Conservation (phyloP, 2,888 invertebrate genomes). For the Diarsia mendica region DNA sequence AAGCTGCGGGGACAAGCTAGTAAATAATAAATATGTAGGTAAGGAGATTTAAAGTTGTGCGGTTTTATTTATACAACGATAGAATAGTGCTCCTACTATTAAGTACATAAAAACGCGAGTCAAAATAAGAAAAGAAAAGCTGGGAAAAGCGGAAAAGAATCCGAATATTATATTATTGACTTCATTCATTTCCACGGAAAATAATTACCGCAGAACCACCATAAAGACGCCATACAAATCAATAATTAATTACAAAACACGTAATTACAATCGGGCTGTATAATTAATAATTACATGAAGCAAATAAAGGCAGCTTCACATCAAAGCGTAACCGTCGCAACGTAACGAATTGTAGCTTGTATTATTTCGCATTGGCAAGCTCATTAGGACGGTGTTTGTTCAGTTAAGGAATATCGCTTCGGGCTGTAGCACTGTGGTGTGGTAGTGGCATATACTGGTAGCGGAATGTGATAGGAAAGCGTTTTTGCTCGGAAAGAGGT, state of each 20-base stretch:
- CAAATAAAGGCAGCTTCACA: conserved; percentile 59
- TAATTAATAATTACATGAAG: conserved; percentile 46
- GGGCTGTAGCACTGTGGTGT: conserved; percentile 63
- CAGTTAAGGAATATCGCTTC: conserved; percentile 74
- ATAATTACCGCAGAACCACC: conserved; percentile 11
- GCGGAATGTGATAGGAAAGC: conserved; percentile 17
- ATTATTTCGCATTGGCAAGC: conserved; percentile 73
- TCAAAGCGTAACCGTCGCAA: conserved; percentile 54
- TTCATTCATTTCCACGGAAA: not conserved
- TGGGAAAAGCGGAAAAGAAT: not conserved
- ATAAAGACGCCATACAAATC: conserved; percentile 24
- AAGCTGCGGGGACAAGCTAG: too few species aligned
- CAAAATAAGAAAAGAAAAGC: too few species aligned
- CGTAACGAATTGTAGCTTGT: conserved; percentile 58
- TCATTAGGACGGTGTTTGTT: conserved; percentile 76
- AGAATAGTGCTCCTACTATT: too few species aligned
- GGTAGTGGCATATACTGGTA: conserved; percentile 50
- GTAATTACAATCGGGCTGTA: conserved; percentile 35
- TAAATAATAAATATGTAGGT: too few species aligned
- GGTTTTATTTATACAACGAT: too few species aligned
- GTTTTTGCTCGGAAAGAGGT: not conserved
- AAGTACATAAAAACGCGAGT: too few species aligned
- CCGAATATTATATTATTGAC: not conserved
- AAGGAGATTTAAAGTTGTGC: too few species aligned
- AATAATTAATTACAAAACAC: conserved; percentile 48